Conservation (phyloP, 1,140 invertebrate genomes). For the Formica selysi region DNA sequence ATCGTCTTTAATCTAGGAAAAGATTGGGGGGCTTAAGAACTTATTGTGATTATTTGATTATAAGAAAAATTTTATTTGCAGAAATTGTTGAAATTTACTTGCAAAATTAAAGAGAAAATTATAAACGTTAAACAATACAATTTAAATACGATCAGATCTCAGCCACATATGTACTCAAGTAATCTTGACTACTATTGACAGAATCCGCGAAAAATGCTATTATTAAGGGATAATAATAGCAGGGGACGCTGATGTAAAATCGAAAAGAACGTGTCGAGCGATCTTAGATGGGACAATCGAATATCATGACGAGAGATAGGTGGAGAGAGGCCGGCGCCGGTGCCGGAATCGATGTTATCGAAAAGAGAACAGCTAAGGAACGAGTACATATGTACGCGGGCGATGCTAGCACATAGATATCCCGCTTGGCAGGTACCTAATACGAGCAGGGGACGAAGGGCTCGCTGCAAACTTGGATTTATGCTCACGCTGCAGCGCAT, state of each 20-base stretch:
- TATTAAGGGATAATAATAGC: conserved; percentile 5
- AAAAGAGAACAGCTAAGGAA: conserved; percentile 63
- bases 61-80: neutral
- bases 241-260: neutral
- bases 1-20: neutral
- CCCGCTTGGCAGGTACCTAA: conserved; percentile 67
- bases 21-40: neutral
- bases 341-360: conserved; percentile 67
- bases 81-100: neutral
- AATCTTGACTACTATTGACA: neutral
- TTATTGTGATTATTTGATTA: neutral
- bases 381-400: conserved; percentile 61
- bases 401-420: conserved; percentile 58
- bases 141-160: neutral
- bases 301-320: neutral
- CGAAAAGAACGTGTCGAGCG: neutral
- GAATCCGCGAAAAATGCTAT: neutral
- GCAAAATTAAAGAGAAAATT: neutral
- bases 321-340: neutral
- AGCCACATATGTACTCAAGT: neutral
- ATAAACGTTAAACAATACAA: neutral
- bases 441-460: conserved; percentile 66
- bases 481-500: conserved; percentile 72
- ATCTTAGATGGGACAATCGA: conserved; percentile 40
- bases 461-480: conserved; percentile 72